Evolutionary conservation across 2,797 vertebrate species (phyloP), one percentile per base, ranked within the genome.

Genomic region (Labroides dimidiatus): DNA sequence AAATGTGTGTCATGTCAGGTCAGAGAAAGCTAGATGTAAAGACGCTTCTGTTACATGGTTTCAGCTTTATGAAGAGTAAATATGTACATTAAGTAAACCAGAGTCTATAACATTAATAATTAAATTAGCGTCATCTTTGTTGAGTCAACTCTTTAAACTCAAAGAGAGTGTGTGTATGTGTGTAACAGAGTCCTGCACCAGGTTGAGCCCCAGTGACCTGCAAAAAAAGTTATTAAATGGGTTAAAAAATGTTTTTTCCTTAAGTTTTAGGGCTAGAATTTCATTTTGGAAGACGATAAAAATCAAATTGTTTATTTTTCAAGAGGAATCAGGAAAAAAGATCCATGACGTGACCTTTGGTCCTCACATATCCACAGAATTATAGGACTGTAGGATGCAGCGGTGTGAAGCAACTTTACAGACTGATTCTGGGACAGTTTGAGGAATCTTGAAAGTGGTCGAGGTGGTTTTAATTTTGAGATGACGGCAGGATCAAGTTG

Each of bases 41-140:
- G 45, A 43, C 64, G 49, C 56, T 33, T 51, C 64, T n/a, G 42
- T 49, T 42, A 66, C 12, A 72, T 65, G 67, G 49, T 57, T 63
- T 66, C 64, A 66, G 52, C 54, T 81, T 66, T 59, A 67, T 68
- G 64, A 74, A 79, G 41, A 77, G 62, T 55, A 52, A 23, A 52
- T 54, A 61, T 44, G 63, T 52, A 77, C 64, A 75, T 50, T 43
- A 63, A 61, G 21, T 69, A 56, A 41, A 43, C 42, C 41, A 73
- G 30, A 71, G 42, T 78, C 47, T 14, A 47, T 4, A 44, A 20
- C 44, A 20, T 72, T n/a, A 45, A 11, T 75, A 63, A 81, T 61
- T 30, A 75, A 87, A 74, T 66, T 27, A 55, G 49, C 70, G 62
- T 59, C 62, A 57, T 48, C 67, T 74, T 72, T 81, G 76, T 78